Evolutionary conservation across 1,140 invertebrate species (phyloP).

Genomic region (Geopemphigus sp.): DNA sequence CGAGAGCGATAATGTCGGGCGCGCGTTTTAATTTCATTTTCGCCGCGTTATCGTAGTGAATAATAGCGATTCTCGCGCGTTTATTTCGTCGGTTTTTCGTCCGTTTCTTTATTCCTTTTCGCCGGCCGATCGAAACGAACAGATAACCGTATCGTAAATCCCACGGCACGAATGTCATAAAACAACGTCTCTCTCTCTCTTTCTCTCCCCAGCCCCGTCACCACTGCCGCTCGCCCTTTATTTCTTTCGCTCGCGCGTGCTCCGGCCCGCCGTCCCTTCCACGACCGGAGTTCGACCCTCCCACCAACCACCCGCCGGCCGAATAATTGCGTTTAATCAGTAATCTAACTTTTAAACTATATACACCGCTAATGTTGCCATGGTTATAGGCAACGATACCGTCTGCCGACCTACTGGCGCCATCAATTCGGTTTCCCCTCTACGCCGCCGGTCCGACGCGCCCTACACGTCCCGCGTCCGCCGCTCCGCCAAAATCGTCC

Average conservation of each 20-base stretch:
- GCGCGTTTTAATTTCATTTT: not conserved
- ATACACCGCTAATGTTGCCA: conserved; percentile 36
- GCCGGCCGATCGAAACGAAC: not conserved
- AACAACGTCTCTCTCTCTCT: not conserved
- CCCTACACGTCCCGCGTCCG: too few relatives aligned
- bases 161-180: not conserved
- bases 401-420: conserved; percentile 43
- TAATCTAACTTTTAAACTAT: conserved; percentile 37
- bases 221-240: too few relatives aligned
- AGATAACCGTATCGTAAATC: not conserved
- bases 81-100: too few relatives aligned
- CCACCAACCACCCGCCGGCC: not conserved
- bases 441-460: too few relatives aligned
- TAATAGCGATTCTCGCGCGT: too few relatives aligned
- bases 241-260: too few relatives aligned
- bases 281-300: not conserved
- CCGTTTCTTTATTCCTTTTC: not conserved
- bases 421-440: conserved; percentile 17
- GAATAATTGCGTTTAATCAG: conserved; percentile 48
- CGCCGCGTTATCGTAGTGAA: not conserved
- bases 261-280: not conserved
- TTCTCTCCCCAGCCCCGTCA: too few relatives aligned
- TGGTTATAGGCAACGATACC: conserved; percentile 43
- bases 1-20: too few relatives aligned
- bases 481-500: too few relatives aligned